Evolutionary conservation across 1,140 invertebrate species (phyloP).

Genomic region (Diorhabda sublineata): DNA sequence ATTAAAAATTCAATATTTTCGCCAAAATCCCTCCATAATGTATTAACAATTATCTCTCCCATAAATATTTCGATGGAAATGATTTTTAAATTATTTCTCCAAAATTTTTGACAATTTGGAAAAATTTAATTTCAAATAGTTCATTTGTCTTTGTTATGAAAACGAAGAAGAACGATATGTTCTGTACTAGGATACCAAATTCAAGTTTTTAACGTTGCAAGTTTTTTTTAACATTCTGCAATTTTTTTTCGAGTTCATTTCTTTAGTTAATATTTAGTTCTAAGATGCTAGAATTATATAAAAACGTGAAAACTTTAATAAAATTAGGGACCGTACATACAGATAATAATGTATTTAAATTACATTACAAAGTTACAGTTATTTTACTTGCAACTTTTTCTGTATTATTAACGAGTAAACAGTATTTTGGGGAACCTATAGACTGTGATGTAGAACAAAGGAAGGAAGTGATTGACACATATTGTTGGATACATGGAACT

Average conservation of each 20-base stretch:
- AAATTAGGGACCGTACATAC: slow-evolving; percentile 61
- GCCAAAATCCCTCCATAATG: too few relatives aligned
- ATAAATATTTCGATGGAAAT: too few relatives aligned
- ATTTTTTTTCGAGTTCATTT: neutral
- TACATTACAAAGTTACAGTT: slow-evolving; percentile 66
- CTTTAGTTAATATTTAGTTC: neutral
- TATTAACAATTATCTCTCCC: too few relatives aligned
- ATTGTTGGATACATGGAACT: slow-evolving; percentile 75
- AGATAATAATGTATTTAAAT: slow-evolving; percentile 62
- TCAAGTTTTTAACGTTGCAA: too few relatives aligned
- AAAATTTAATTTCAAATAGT: neutral
- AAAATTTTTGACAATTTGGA: too few relatives aligned
- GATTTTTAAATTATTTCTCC: too few relatives aligned
- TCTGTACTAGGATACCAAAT: too few relatives aligned
- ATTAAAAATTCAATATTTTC: too few relatives aligned
- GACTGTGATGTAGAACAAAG: slow-evolving; percentile 55
- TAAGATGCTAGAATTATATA: slow-evolving; percentile 36
- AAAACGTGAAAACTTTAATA: slow-evolving; percentile 43
- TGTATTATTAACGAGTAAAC: slow-evolving; percentile 63
- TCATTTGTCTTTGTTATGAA: neutral
- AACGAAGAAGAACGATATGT: neutral
- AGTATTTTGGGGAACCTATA: slow-evolving; percentile 69
- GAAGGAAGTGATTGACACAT: slow-evolving; percentile 62
- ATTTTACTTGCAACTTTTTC: slow-evolving; percentile 62
- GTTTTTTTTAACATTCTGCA: neutral